Evolutionary conservation across 2,797 vertebrate species (phyloP).

Genomic region (Chiroxiphia lanceolata): DNA sequence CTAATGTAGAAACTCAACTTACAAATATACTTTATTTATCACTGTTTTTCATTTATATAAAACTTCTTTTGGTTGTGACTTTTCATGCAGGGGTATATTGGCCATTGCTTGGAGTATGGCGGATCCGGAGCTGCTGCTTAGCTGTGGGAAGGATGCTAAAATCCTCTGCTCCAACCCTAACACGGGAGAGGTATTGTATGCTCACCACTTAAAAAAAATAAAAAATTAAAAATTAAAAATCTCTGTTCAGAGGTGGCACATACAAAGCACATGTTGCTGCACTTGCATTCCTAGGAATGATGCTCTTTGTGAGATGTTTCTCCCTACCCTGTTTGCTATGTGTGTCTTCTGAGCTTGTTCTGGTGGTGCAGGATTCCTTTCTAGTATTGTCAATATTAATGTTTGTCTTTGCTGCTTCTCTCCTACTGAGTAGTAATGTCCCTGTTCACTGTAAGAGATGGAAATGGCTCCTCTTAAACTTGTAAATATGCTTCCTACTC

Average conservation of each 20-base stretch:
- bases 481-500: neutral
- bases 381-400: fast-evolving
- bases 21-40: neutral
- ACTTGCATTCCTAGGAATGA: neutral
- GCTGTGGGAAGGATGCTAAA: constrained; percentile 94
- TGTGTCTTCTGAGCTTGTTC: neutral
- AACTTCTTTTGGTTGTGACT: neutral
- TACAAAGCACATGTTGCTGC: neutral
- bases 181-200: constrained; percentile 86
- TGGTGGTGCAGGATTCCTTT: neutral
- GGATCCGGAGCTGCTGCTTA: constrained; percentile 93
- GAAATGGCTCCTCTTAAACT: neutral
- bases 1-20: neutral
- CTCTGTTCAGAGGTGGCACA: neutral
- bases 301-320: neutral
- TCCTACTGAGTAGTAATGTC: neutral
- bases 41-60: neutral
- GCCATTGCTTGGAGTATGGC: constrained; percentile 94
- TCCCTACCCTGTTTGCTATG: neutral
- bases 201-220: neutral
- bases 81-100: constrained; percentile 84
- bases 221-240: neutral
- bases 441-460: neutral
- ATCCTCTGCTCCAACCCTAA: constrained; percentile 98
- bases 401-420: neutral